Percentiles rank a stretch among this genome's conserved stretches.
phyloP scores from a whole-genome alignment of 2,797 vertebrate genomes.

The Girardinus metallicus region DNA sequence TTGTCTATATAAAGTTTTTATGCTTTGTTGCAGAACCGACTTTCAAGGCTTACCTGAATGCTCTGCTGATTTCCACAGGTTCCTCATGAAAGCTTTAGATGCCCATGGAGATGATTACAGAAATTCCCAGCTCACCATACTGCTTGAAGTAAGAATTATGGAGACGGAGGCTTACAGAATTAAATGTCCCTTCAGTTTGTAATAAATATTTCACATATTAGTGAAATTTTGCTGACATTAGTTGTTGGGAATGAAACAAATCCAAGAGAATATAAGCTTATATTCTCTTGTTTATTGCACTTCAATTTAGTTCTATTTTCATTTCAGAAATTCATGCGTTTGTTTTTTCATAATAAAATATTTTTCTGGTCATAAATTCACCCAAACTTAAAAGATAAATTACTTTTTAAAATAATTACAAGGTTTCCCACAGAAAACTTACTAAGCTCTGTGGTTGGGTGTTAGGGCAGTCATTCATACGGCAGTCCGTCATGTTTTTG shows the following conservation, averaged over 20 bases:
- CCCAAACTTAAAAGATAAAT: neutral
- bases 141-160: constrained; percentile 83
- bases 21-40: neutral
- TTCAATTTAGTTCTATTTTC: neutral
- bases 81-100: constrained; percentile 91
- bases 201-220: neutral
- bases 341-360: neutral
- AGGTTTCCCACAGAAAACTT: no score
- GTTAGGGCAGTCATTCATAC: no score
- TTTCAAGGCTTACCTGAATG: constrained; percentile 6
- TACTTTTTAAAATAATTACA: neutral
- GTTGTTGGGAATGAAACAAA: neutral
- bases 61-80: constrained; percentile 74
- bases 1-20: neutral
- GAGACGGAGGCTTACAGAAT: neutral
- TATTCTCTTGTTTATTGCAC: neutral
- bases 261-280: neutral
- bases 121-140: constrained; percentile 86
- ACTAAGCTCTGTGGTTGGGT: no score
- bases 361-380: no score
- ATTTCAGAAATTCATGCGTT: neutral
- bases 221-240: neutral
- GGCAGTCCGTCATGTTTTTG: no score
- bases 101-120: constrained; percentile 90
- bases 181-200: neutral